Base-by-base conservation (phyloP, 2,113 vertebrate genomes). In the Neodontobutis hainanensis region DNA sequence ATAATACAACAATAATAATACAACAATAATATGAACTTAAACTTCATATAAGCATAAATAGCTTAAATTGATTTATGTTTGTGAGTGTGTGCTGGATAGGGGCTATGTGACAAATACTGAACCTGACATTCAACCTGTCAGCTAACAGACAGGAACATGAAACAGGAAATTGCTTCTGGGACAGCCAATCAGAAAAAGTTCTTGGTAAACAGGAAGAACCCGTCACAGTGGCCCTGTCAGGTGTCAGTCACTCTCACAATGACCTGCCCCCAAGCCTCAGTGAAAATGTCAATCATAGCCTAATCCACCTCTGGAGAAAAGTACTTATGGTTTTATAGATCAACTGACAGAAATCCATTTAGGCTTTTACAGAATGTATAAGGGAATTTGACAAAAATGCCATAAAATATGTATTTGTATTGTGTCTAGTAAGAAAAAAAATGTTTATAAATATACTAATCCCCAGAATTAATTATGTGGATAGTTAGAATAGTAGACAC, bases 91-190 rank as follows among this genome's bases (percentile, higher is more conserved):
- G 53, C 45, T 32, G 52, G 15, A 59, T 68, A 40, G 53, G 27
- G 69, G 57, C 6, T 49, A 9, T 12, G 81, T 80, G 68, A 79
- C 75, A 78, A 57, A 63, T 66, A 81, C 73, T 82, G 77, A 82
- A 80, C 66, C 64, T 82, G 81, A 83, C 85, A 88, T 83, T 85
- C 80, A 86, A 80, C 68, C 76, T 75, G 81, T 71, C 88, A 83
- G 72, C 56, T 49, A 72, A 58, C 65, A 65, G 88, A 90, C 88
- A 90, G 83, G 72, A 85, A 90, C 88, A 91, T 89, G 88, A 77
- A 91, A 88, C 84, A 89, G 88, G 85, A 90, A 91, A 91, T 91
- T 91, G 81, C 87, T 87, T 90, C 86, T 85, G 79, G 82, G 87
- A 89, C 85, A 85, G 68, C 89, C 88, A 90, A 90, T 90, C 82